Conservation (phyloP, 2,113 vertebrate species). For the Chloroceryle aenea region DNA sequence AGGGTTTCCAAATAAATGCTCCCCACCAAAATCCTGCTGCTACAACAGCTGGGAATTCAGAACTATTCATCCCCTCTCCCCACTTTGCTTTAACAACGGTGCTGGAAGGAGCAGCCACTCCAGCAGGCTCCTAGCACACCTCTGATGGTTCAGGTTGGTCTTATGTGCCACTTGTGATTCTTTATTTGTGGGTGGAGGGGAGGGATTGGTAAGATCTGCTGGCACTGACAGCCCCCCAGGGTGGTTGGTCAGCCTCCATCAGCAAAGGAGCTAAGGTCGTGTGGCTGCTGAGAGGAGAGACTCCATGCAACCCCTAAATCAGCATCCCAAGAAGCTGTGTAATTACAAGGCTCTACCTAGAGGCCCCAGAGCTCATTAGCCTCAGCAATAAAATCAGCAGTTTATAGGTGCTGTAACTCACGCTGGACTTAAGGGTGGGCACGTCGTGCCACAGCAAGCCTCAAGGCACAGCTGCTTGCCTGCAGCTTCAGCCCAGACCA, state of each 20-base stretch:
- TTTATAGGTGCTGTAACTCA: not conserved
- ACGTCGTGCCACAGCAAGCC: fast-evolving
- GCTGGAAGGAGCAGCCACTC: not conserved
- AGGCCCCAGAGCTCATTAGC: not conserved
- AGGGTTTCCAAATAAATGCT: not conserved
- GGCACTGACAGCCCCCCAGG: not conserved
- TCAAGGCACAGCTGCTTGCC: not conserved
- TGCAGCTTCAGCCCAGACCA: not conserved
- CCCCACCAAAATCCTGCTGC: not conserved
- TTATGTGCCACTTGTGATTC: not conserved
- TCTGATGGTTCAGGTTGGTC: not conserved
- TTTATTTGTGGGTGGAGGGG: not conserved
- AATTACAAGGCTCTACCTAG: not conserved
- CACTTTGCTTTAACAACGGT: not conserved
- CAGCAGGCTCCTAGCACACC: not conserved
- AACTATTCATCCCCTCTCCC: not conserved
- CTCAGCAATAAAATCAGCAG: not conserved
- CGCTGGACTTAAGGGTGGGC: not conserved
- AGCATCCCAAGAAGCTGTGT: not conserved
- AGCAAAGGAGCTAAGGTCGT: not conserved
- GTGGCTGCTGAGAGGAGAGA: not conserved
- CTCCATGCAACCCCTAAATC: not conserved
- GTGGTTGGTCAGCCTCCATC: not conserved
- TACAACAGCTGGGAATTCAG: not conserved
- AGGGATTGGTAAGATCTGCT: not conserved